A percentile compares a stretch with the other conserved stretches of the same genome.
Evolutionary conservation across 92 coral and sea anemone genomes (phyloP).

Genomic region (Bergia sp.): DNA sequence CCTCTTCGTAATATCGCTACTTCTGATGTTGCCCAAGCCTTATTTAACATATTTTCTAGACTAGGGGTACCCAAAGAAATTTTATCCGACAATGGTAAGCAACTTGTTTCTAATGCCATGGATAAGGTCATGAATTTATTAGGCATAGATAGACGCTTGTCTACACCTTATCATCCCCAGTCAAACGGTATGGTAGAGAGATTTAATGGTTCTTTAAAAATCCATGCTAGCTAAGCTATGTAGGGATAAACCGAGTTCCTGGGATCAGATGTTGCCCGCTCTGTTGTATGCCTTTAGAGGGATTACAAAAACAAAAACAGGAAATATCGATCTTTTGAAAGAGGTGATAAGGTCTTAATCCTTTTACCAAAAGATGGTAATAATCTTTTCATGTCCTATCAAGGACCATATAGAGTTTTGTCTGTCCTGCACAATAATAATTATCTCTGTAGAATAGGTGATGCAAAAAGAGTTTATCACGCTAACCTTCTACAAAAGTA

Average conservation of each 20-base stretch:
- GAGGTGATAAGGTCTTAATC: constrained; percentile 12
- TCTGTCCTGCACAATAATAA: constrained; percentile 6
- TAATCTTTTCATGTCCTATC: constrained; percentile 22
- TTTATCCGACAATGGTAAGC: constrained; percentile 2
- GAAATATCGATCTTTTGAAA: constrained; percentile 9
- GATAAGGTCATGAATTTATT: constrained; percentile 9
- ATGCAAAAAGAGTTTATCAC: constrained; percentile 25
- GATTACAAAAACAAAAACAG: constrained; percentile 8
- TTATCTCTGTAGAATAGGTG: constrained; percentile 23
- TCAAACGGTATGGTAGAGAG: neutral
- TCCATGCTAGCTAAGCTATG: neutral
- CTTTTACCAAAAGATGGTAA: constrained; percentile 21
- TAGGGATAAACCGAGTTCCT: constrained; percentile 11
- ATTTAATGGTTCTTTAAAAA: constrained; percentile 10
- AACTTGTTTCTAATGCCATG: constrained; percentile 14
- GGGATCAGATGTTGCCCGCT: constrained; percentile 11
- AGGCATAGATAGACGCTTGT: constrained; percentile 16
- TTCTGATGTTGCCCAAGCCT: constrained; percentile 16
- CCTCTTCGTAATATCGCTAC: constrained; percentile 4
- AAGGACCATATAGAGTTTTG: constrained; percentile 21
- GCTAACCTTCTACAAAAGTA: constrained; percentile 24
- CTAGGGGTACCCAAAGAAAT: constrained; percentile 12
- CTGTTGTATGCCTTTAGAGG: constrained; percentile 2
- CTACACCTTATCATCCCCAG: no score
- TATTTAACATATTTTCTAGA: constrained; percentile 14